Evolutionary conservation across 2,113 vertebrate genomes (phyloP).

Genomic region (Isurus oxyrinchus): DNA sequence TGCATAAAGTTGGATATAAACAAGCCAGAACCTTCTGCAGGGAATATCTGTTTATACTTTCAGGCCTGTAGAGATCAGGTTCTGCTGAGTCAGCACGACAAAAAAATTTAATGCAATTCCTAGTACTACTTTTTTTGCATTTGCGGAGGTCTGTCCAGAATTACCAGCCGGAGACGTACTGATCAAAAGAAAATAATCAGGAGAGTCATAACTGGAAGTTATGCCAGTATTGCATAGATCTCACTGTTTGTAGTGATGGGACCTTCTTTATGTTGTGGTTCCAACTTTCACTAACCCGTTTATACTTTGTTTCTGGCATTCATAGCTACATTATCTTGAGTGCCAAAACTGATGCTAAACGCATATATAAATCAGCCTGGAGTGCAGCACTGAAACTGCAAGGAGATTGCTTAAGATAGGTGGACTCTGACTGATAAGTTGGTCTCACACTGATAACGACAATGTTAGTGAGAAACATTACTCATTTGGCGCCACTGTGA

Average conservation of each 20-base stretch:
- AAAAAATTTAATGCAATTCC: not conserved
- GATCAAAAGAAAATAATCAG: not conserved
- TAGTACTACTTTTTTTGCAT: not conserved
- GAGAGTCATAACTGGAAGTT: not conserved
- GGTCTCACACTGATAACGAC: conserved; percentile 18
- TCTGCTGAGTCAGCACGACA: not conserved
- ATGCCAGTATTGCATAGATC: not conserved
- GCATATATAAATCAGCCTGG: not conserved
- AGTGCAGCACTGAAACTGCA: not conserved
- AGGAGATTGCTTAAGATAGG: not conserved
- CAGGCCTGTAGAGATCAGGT: not conserved
- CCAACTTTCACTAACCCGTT: not conserved
- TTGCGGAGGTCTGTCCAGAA: not conserved
- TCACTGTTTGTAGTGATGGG: not conserved
- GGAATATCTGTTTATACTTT: not conserved
- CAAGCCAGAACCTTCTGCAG: not conserved
- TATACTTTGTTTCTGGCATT: not conserved
- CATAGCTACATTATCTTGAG: not conserved
- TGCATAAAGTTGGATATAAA: not conserved
- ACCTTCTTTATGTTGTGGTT: not conserved
- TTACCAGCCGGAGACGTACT: not conserved
- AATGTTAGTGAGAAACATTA: not conserved
- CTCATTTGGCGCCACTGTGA: conserved; percentile 12
- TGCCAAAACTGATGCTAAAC: conserved; percentile 3
- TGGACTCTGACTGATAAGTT: conserved; percentile 20